Conservation (phyloP, 2,888 invertebrate genomes). For the Scelioninae gen. 1 region DNA sequence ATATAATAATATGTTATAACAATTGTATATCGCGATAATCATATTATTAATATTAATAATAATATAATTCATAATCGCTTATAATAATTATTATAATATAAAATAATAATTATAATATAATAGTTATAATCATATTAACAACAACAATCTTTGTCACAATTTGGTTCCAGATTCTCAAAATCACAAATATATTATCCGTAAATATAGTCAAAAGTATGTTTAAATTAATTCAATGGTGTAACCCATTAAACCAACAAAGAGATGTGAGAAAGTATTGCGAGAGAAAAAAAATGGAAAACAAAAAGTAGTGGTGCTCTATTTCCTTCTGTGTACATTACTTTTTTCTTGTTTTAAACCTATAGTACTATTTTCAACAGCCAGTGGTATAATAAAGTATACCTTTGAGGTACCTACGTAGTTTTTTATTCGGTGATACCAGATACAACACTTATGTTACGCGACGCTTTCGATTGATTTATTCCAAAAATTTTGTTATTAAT, state of each 20-base stretch:
- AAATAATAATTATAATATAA: conserved; percentile 76
- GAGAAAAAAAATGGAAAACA: conserved; percentile 75
- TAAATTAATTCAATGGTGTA: conserved; percentile 78
- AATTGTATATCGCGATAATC: conserved; percentile 81
- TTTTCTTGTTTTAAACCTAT: conserved; percentile 80
- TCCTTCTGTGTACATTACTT: conserved; percentile 81
- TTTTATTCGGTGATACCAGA: conserved; percentile 81
- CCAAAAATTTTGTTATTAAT: too few species aligned
- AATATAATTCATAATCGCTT: conserved; percentile 76
- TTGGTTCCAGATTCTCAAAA: conserved; percentile 85
- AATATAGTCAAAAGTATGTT: conserved; percentile 77
- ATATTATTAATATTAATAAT: conserved; percentile 79
- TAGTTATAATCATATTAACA: conserved; percentile 84
- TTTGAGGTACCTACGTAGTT: conserved; percentile 84
- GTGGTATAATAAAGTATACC: conserved; percentile 84
- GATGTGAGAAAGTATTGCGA: conserved; percentile 66
- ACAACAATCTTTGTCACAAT: conserved; percentile 84
- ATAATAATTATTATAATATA: conserved; percentile 55
- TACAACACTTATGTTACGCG: conserved; percentile 80
- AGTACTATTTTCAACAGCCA: conserved; percentile 84
- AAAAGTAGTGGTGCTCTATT: conserved; percentile 83
- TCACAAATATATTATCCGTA: conserved; percentile 84
- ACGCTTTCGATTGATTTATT: conserved; percentile 73
- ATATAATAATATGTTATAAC: conserved; percentile 79
- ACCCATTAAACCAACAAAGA: conserved; percentile 43